Base-by-base conservation (phyloP, 2,797 vertebrate species). In the Crax fasciolata region DNA sequence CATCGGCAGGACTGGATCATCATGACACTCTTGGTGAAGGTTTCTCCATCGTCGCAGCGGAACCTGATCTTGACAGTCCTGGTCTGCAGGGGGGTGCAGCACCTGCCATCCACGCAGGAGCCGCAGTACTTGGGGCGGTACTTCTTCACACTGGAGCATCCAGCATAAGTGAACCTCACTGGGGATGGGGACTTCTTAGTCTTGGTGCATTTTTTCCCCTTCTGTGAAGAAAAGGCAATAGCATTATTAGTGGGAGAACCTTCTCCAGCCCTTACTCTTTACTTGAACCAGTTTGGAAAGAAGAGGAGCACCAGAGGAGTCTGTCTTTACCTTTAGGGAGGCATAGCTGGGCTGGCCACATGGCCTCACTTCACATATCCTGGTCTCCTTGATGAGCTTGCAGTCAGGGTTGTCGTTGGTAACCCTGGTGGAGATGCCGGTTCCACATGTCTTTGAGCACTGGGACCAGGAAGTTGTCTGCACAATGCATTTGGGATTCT, bases 1-100 rank as follows among this genome's bases (percentile, higher is more conserved):
- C 99, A 99, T 92, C 98, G 98, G 98, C 99, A 99, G 96, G 99
- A 99, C 98, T 99, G 99, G 87, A 99, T 99, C 99, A 99, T 98
- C 99, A 99, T 99, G 95, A 99, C 97, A 9, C 99, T 99, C 98
- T 99, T 99, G 97, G 98, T 99, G 98, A 99, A 99, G 97, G 98
- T 98, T 97, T 99, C 99, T 25, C 99, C 99, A 0, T 99, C 99
- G 13, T 99, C 99, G 2, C 99, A 99, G 92, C 98, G 99, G 98
- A 99, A 99, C 89, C 98, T 98, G 97, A 99, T 99, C 76, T 98
- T 99, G 97, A 99, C 98, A 84, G 99, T 99, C 97, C 99, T 98
- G 97, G 99, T 99, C 97, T 99, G 98, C 83, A 99, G 99, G 28
- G 99, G 99, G 1, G 98, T 99, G 93, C 99, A 99, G 98, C 99